These are phyloP conservation scores for Xenops minutus DNA, from an alignment of 2,797 vertebrate genomes.

Conservation along the genomic window DNA sequence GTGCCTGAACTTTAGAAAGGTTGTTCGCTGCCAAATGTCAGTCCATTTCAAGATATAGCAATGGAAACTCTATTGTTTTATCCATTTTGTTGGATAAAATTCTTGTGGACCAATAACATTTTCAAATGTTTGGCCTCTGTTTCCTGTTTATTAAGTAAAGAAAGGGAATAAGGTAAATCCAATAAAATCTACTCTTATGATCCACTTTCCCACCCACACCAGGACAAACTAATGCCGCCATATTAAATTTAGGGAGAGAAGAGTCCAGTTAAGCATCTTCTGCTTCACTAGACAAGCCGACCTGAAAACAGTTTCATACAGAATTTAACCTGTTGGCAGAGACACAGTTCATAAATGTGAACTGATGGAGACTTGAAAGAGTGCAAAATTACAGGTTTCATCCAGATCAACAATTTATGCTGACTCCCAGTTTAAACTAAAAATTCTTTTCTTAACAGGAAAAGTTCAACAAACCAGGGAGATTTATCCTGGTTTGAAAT, in stretches of 20 bases:
- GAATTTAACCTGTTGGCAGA: neutral
- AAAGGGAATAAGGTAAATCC: neutral
- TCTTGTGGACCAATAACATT: neutral
- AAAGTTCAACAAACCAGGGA: neutral
- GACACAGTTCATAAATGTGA: neutral
- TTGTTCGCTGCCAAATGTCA: constrained; percentile 74
- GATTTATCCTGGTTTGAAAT: neutral
- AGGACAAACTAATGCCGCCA: neutral
- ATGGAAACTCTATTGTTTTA: constrained; percentile 60
- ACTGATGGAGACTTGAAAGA: neutral
- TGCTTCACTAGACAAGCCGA: neutral
- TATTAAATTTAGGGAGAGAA: neutral
- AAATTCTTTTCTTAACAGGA: neutral
- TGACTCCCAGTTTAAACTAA: neutral
- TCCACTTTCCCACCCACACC: neutral
- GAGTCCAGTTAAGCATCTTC: neutral
- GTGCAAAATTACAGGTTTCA: neutral
- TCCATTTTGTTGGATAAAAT: constrained; percentile 40
- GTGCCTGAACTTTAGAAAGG: constrained; percentile 77
- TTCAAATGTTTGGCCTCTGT: neutral
- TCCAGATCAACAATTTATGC: neutral
- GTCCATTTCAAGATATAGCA: constrained; percentile 47
- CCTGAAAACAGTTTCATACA: neutral
- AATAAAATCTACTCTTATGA: neutral
- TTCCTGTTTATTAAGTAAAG: neutral